Percentiles rank a stretch among this genome's conserved stretches.
Conservation (phyloP, 2,797 vertebrate species). For the Pangasius larnaudii region DNA sequence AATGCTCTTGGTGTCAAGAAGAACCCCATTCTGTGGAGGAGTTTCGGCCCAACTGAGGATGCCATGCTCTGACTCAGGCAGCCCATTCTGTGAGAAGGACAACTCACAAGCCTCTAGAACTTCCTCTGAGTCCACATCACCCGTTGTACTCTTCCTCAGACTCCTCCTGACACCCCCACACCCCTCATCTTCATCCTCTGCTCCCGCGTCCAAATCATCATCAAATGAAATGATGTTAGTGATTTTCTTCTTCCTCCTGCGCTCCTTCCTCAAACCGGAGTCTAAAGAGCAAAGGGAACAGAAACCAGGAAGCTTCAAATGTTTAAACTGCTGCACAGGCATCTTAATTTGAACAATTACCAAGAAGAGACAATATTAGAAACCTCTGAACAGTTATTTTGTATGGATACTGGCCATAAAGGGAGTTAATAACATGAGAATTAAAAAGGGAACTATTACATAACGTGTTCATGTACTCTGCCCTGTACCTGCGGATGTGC, state of each 20-base stretch:
- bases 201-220: constrained; percentile 83
- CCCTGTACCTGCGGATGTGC: constrained; percentile 77
- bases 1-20: constrained; percentile 69
- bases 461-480: neutral
- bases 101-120: constrained; percentile 74
- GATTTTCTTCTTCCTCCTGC: constrained; percentile 93
- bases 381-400: neutral
- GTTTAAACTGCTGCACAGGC: neutral
- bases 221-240: constrained; percentile 98
- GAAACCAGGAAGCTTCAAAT: neutral
- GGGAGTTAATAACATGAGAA: neutral
- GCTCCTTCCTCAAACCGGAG: constrained; percentile 85
- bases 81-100: constrained; percentile 69
- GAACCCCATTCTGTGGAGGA: constrained; percentile 57
- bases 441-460: neutral
- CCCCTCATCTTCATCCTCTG: constrained; percentile 78
- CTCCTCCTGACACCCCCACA: constrained; percentile 68
- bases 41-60: constrained; percentile 72
- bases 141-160: constrained; percentile 69
- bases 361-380: neutral
- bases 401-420: neutral
- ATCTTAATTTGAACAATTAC: neutral
- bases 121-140: constrained; percentile 84
- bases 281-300: constrained; percentile 71
- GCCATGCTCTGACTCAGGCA: constrained; percentile 59